These are phyloP conservation scores for Pleuronectes platessa DNA, from an alignment of 2,113 vertebrate genomes.

Conservation along the genomic window DNA sequence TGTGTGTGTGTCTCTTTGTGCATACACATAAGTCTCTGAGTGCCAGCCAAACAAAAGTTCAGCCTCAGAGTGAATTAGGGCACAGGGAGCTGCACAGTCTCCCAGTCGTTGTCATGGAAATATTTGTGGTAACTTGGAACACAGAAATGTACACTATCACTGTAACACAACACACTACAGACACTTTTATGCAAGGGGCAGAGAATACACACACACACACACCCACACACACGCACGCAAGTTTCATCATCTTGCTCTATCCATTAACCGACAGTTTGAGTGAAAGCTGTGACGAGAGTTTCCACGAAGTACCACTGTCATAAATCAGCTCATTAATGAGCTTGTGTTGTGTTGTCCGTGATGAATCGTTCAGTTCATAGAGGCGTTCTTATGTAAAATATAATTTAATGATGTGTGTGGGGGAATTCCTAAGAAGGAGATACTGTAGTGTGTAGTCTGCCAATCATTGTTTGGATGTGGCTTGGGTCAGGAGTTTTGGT, in stretches of 20 bases:
- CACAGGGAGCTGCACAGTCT: slow-evolving; percentile 29
- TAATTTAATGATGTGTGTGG: neutral
- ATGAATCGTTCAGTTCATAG: slow-evolving; percentile 27
- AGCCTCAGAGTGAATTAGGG: slow-evolving; percentile 49
- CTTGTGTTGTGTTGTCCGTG: slow-evolving; percentile 21
- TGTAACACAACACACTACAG: slow-evolving; percentile 25
- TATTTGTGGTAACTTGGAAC: slow-evolving; percentile 26
- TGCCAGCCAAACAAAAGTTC: slow-evolving; percentile 68
- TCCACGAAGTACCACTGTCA: slow-evolving; percentile 2
- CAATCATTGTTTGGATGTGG: neutral
- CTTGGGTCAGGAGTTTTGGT: neutral
- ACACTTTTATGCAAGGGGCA: neutral
- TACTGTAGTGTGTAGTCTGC: neutral
- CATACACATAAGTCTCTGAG: slow-evolving; percentile 54
- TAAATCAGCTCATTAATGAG: slow-evolving; percentile 57
- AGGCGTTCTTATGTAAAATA: slow-evolving; percentile 14
- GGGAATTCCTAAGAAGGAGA: neutral
- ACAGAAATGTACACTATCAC: slow-evolving; percentile 25
- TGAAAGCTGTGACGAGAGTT: slow-evolving; percentile 8
- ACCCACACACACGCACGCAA: neutral
- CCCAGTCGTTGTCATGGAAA: slow-evolving; percentile 48
- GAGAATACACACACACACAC: neutral
- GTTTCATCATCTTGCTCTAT: neutral
- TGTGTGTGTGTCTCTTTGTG: slow-evolving; percentile 18
- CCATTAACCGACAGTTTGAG: neutral